Evolutionary conservation across 2,888 invertebrate genomes (phyloP).

Genomic region (Ditula angustiorana): DNA sequence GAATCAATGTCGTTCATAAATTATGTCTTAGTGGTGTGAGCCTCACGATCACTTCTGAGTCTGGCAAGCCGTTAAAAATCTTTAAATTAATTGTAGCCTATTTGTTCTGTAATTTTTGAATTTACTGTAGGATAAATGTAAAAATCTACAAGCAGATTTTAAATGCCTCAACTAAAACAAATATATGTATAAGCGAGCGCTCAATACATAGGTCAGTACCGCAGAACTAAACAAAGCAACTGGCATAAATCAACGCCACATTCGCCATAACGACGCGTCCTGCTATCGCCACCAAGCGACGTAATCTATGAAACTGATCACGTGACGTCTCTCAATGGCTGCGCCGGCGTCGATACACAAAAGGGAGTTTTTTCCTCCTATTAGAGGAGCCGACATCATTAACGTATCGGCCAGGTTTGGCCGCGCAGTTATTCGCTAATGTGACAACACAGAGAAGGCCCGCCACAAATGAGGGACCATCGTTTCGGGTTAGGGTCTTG

Average conservation of each 20-base stretch:
- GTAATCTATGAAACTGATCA: conserved; percentile 42
- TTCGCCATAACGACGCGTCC: conserved; percentile 21
- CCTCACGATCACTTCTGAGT: too few relatives aligned
- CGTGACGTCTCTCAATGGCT: conserved; percentile 37
- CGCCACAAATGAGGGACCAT: conserved; percentile 81
- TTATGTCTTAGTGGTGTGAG: too few relatives aligned
- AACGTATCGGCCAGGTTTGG: conserved; percentile 78
- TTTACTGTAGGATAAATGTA: too few relatives aligned
- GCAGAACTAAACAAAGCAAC: conserved; percentile 24
- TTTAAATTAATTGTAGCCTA: too few relatives aligned
- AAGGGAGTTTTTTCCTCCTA: conserved; percentile 71
- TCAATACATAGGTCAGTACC: conserved; percentile 18
- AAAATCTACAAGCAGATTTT: too few relatives aligned
- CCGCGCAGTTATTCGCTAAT: conserved; percentile 82
- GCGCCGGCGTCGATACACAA: conserved; percentile 57
- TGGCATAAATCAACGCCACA: conserved; percentile 25
- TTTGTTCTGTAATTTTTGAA: too few relatives aligned
- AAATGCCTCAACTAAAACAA: too few relatives aligned
- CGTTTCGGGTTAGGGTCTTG: conserved; percentile 69
- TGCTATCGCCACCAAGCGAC: conserved; percentile 28
- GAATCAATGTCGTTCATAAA: too few relatives aligned
- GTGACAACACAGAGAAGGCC: conserved; percentile 82
- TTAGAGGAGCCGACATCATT: conserved; percentile 82
- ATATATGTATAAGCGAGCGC: background rate
- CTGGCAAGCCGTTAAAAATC: too few relatives aligned